Conservation (phyloP, 2,888 invertebrate species). For the Dorcus hopei region DNA sequence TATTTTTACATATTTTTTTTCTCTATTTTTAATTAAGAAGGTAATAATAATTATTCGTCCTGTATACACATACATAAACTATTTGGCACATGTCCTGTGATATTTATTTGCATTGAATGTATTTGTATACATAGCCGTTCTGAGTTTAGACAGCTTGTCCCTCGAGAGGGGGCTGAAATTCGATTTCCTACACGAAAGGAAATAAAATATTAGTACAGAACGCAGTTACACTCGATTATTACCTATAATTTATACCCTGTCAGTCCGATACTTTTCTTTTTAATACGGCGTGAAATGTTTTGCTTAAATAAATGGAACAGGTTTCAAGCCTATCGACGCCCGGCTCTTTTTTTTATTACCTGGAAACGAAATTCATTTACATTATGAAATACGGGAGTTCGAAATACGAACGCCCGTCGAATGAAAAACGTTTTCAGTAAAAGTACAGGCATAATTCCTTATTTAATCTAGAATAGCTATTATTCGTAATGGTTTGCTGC, state of each 20-base stretch:
- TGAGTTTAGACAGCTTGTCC: slow-evolving; percentile 23
- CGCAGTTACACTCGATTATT: neutral
- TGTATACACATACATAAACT: slow-evolving; percentile 9
- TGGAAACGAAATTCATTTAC: too few relatives aligned
- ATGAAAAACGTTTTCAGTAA: neutral
- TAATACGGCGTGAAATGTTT: slow-evolving; percentile 3
- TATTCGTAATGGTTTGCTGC: slow-evolving; percentile 15
- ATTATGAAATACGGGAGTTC: too few relatives aligned
- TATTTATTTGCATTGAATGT: slow-evolving; percentile 22
- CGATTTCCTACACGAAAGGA: slow-evolving; percentile 22
- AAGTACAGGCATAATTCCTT: slow-evolving; percentile 5
- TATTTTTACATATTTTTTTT: too few relatives aligned
- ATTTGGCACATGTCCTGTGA: slow-evolving; percentile 22
- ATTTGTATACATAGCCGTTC: slow-evolving; percentile 23
- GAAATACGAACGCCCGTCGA: neutral
- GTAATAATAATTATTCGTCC: too few relatives aligned
- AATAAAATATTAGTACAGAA: slow-evolving; percentile 17
- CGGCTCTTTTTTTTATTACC: too few relatives aligned
- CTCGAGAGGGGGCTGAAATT: slow-evolving; percentile 19
- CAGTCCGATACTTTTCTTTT: slow-evolving; percentile 9
- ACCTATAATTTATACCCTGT: slow-evolving; percentile 9
- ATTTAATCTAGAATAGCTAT: slow-evolving; percentile 8
- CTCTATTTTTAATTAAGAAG: too few relatives aligned
- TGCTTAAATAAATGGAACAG: too few relatives aligned
- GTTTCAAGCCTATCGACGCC: too few relatives aligned